These are phyloP conservation scores for Ariopsis seemanni DNA, from an alignment of 2,113 vertebrate genomes.

Conservation along the genomic window DNA sequence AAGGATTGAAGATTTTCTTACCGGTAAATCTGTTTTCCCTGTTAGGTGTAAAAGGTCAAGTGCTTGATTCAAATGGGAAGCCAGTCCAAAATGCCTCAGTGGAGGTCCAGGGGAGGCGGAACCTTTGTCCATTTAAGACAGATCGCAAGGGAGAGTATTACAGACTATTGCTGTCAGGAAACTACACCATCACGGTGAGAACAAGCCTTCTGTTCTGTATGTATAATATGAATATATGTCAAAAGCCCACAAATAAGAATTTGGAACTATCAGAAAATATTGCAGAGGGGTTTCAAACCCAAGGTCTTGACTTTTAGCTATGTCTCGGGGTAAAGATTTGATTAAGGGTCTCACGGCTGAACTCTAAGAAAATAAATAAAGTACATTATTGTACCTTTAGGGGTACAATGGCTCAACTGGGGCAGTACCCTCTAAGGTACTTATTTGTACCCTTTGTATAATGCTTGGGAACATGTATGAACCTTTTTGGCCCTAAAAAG, in stretches of 20 bases:
- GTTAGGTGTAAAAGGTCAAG: conserved; percentile 90
- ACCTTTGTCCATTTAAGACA: conserved; percentile 84
- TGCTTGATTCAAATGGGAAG: conserved; percentile 72
- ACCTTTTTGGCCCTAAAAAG: too few species aligned
- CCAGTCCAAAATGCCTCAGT: conserved; percentile 81
- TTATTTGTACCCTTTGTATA: too few species aligned
- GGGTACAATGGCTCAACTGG: too few species aligned
- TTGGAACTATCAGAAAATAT: not conserved
- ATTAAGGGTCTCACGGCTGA: not conserved
- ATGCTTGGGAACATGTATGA: too few species aligned
- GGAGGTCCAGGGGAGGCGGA: conserved; percentile 79
- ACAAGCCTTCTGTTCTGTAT: conserved; percentile 20
- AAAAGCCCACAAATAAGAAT: not conserved
- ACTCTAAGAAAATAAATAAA: too few species aligned
- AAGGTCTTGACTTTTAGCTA: not conserved
- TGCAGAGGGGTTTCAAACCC: not conserved
- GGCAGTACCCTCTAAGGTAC: too few species aligned
- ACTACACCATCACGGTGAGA: conserved; percentile 86
- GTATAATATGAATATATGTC: not conserved
- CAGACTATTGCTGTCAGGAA: conserved; percentile 86
- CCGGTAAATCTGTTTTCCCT: conserved; percentile 39
- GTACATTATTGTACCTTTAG: too few species aligned
- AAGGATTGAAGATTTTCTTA: not conserved
- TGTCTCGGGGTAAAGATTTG: not conserved
- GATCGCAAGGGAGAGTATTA: conserved; percentile 88